Percentiles rank a stretch among this genome's conserved stretches.
Conservation (phyloP, 2,797 vertebrate genomes). For the Spea hammondii region DNA sequence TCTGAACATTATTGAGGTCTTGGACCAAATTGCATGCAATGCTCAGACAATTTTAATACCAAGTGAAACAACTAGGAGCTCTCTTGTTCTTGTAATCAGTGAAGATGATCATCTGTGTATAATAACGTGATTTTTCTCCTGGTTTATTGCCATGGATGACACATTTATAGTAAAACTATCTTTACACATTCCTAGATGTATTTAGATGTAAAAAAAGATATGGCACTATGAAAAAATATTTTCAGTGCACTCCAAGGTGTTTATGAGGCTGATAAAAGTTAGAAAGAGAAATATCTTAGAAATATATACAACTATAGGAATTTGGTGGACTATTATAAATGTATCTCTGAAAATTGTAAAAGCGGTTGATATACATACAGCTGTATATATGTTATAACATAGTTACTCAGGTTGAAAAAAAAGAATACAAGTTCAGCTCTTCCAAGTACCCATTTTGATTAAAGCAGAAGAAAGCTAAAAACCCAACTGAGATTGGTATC, state of each 20-base stretch:
- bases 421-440: too few species aligned
- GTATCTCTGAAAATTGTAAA: background rate
- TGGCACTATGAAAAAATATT: slow-evolving; percentile 23
- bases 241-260: slow-evolving; percentile 31
- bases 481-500: too few species aligned
- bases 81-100: slow-evolving; percentile 20
- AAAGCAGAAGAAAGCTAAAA: too few species aligned
- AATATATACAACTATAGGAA: slow-evolving; percentile 6
- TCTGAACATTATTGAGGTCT: slow-evolving; percentile 2
- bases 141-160: slow-evolving; percentile 36
- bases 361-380: too few species aligned
- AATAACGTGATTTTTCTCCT: slow-evolving; percentile 21
- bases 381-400: too few species aligned
- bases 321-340: background rate
- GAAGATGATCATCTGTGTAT: slow-evolving; percentile 23
- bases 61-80: slow-evolving; percentile 34
- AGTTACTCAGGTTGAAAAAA: too few species aligned
- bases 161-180: slow-evolving; percentile 25
- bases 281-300: slow-evolving; percentile 12
- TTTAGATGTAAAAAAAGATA: slow-evolving; percentile 25
- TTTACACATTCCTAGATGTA: slow-evolving; percentile 6
- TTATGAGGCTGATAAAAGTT: slow-evolving; percentile 41
- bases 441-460: too few species aligned
- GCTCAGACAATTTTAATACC: slow-evolving; percentile 8
- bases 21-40: slow-evolving; percentile 10